Evolutionary conservation across 2,888 invertebrate genomes (phyloP).

Genomic region (Lasioglossum villosulum): DNA sequence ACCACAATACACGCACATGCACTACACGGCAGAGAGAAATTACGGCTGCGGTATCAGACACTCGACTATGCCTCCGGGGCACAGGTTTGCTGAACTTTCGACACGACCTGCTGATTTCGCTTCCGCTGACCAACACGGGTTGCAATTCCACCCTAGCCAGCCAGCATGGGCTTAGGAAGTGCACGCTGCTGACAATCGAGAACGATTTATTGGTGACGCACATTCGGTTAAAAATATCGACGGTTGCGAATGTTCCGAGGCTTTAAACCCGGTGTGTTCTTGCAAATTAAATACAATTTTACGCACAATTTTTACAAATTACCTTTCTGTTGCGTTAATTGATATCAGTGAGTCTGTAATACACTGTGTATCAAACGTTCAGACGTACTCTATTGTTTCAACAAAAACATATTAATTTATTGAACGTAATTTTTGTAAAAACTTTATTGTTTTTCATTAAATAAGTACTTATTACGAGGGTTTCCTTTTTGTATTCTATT

Average conservation of each 20-base stretch:
- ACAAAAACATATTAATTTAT: no score
- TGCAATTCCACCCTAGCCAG: constrained; percentile 36
- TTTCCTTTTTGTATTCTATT: not conserved
- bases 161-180: constrained; percentile 38
- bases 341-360: not conserved
- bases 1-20: constrained; percentile 34
- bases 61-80: constrained; percentile 46
- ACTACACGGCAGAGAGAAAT: constrained; percentile 39
- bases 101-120: constrained; percentile 67
- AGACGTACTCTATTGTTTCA: no score
- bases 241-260: not conserved
- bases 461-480: not conserved
- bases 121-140: constrained; percentile 51
- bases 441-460: not conserved
- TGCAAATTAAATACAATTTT: constrained; percentile 6
- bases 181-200: constrained; percentile 52
- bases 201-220: constrained; percentile 42
- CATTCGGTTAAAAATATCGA: constrained; percentile 34
- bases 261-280: not conserved
- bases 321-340: not conserved
- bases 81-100: constrained; percentile 62
- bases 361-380: no score
- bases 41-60: constrained; percentile 53
- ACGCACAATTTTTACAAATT: not conserved
- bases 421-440: not conserved